These are phyloP conservation scores for Daptonema setosum DNA, from an alignment of 2,888 invertebrate species.

Conservation along the genomic window DNA sequence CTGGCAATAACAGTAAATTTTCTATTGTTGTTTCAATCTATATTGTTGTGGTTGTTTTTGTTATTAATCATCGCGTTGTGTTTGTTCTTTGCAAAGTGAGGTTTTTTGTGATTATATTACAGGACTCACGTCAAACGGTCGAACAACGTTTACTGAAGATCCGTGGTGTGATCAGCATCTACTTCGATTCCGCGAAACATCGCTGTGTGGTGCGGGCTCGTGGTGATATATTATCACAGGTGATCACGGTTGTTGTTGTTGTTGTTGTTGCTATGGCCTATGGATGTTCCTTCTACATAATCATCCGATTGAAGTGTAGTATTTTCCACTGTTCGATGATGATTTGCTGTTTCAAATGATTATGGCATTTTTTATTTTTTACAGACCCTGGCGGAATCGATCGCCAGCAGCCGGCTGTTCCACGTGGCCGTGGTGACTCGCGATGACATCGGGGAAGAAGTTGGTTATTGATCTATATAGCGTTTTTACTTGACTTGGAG, in stretches of 20 bases:
- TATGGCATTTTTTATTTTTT: not conserved
- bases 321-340: too few species aligned
- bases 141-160: not conserved
- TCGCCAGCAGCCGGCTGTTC: not conserved
- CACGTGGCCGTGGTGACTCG: not conserved
- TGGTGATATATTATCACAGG: not conserved
- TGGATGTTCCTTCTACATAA: not conserved
- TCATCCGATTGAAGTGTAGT: not conserved
- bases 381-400: not conserved
- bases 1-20: too few species aligned
- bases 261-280: not conserved
- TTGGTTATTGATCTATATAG: too few species aligned
- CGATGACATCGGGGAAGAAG: not conserved
- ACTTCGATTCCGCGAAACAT: not conserved
- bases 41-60: too few species aligned
- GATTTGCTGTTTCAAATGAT: too few species aligned
- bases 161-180: not conserved
- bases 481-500: too few species aligned
- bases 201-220: not conserved
- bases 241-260: not conserved
- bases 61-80: too few species aligned
- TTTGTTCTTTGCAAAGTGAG: too few species aligned
- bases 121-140: not conserved
- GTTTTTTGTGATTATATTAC: too few species aligned
- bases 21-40: too few species aligned